Percentiles rank a stretch among this genome's conserved stretches.
phyloP scores from a whole-genome alignment of 2,888 invertebrate species.

The Erannis defoliaria region DNA sequence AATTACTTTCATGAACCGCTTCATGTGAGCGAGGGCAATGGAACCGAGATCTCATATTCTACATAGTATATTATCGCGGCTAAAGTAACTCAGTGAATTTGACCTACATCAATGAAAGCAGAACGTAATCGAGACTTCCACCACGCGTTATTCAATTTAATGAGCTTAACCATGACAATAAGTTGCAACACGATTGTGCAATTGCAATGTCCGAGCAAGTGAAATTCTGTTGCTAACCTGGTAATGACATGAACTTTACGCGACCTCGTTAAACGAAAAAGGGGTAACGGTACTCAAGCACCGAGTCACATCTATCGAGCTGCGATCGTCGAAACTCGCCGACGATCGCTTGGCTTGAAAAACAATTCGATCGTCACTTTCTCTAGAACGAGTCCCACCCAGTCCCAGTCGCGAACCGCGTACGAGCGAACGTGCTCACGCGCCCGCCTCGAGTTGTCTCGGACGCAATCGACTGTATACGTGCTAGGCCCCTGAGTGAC shows the following conservation, averaged over 20 bases:
- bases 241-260: constrained; percentile 66
- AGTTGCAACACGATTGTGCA: constrained; percentile 50
- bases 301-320: constrained; percentile 49
- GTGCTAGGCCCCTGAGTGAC: constrained; percentile 23
- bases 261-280: constrained; percentile 75
- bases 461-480: constrained; percentile 16
- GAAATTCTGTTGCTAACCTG: constrained; percentile 61
- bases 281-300: constrained; percentile 72
- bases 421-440: constrained; percentile 56
- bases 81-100: constrained; percentile 5
- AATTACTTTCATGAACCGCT: constrained; percentile 18
- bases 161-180: constrained; percentile 31
- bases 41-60: neutral
- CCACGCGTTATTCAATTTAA: constrained; percentile 22
- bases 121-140: constrained; percentile 26
- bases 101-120: constrained; percentile 32
- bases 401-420: constrained; percentile 53
- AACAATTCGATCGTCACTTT: constrained; percentile 80
- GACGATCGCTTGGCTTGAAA: constrained; percentile 68
- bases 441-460: constrained; percentile 31
- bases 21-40: neutral
- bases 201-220: constrained; percentile 55
- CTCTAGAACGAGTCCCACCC: constrained; percentile 72
- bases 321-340: constrained; percentile 59
- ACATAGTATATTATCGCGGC: neutral